Conservation (phyloP, 2,797 vertebrate genomes). For the Sebastes matsubarae region DNA sequence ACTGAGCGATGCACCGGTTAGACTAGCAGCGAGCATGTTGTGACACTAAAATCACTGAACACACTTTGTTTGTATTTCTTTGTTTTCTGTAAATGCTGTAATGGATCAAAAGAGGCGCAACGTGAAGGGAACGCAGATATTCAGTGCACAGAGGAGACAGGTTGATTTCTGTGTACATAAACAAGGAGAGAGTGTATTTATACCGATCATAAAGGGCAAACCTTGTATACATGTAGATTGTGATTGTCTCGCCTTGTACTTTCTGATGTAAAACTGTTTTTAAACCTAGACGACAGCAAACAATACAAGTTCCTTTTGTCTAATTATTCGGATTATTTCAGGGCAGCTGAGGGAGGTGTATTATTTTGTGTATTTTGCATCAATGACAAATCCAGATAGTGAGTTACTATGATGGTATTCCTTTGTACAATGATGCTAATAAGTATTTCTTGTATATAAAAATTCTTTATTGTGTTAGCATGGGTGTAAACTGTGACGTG, state of each 20-base stretch:
- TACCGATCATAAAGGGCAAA: conserved; percentile 86
- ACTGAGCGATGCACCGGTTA: neutral
- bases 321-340: conserved; percentile 78
- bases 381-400: conserved; percentile 80
- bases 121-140: conserved; percentile 14
- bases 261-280: conserved; percentile 93
- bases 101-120: neutral
- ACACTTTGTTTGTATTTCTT: neutral
- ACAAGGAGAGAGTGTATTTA: conserved; percentile 88
- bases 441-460: conserved; percentile 80
- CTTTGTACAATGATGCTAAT: conserved; percentile 51
- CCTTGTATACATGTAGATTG: conserved; percentile 86
- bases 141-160: conserved; percentile 5
- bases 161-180: conserved; percentile 82
- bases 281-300: conserved; percentile 72
- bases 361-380: conserved; percentile 91
- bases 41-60: conserved; percentile 15
- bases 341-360: conserved; percentile 68
- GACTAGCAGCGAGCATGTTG: neutral
- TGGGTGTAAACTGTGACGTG: conserved; percentile 88
- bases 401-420: conserved; percentile 69
- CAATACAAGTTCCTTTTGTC: conserved; percentile 49
- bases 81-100: conserved; percentile 42
- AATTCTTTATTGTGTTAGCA: conserved; percentile 93
- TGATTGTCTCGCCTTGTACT: conserved; percentile 88